Evolutionary conservation across 37 sponge, comb jelly and placozoan species (phyloP), one percentile per base, ranked within the genome.

Genomic region (Diacarnus erythraeanus): DNA sequence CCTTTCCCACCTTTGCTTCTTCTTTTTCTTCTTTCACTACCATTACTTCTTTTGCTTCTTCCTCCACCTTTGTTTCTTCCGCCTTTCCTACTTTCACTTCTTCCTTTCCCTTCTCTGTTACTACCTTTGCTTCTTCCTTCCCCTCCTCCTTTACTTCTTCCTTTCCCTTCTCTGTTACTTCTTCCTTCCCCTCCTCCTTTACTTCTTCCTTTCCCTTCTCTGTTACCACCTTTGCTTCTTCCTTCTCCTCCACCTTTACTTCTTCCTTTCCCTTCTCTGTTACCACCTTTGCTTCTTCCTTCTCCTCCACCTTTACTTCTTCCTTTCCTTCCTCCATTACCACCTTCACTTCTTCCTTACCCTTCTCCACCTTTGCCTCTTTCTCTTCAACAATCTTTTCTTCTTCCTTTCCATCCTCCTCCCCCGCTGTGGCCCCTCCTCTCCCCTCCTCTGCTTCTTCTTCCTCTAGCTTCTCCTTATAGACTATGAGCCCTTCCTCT

Each of bases 401-500:
- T 47, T 47, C 51, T 12, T 47, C 51, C 6, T 12, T 12, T 47
- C 10, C 12, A 6, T 15, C 51, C 51, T 12, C 51, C 12, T 47
- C 51, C 6, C 12, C 51, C 51, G 10, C 51, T 63, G 8, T 63
- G 18, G 9, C 12, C 51, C 12, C 51, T 12, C 12, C 51, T 12
- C 51, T 12, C 20, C 34, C 25, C 38, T 38, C 60, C 39, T 39
- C 2, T 35, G 29, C 76, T 23, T 57, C 76, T 15, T 54, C 17
- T 59, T 58, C 36, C 60, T 75, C 38, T 10, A 38, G 10, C 36
- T 57, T 38, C 23, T 21, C 38, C 22, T 34, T 26, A 21, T 57
- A 27, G 23, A 75, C 76, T 27, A 31, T 57, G 22, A 75, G 10
- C 6, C 60, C 59, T 9, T 59, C 76, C 4, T 72, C 73, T 33